phyloP scores from a whole-genome alignment of 2,113 vertebrate genomes.

The Ursus arctos region DNA sequence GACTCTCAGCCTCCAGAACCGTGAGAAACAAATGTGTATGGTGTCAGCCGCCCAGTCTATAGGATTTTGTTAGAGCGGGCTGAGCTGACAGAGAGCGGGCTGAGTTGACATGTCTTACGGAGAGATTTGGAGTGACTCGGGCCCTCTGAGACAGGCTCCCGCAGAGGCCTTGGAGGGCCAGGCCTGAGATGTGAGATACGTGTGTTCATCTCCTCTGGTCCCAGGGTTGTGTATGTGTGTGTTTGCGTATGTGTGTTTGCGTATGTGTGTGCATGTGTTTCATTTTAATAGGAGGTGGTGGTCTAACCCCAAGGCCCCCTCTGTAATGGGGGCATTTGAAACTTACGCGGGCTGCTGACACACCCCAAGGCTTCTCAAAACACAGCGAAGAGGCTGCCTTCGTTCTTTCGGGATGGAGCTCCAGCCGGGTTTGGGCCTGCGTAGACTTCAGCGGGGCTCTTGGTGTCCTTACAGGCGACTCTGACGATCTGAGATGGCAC shows the following conservation, averaged over 20 bases:
- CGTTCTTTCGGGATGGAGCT: neutral
- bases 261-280: neutral
- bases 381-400: neutral
- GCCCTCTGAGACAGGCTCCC: neutral
- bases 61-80: neutral
- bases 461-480: too few species aligned
- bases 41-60: neutral
- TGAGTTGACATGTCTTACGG: neutral
- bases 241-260: neutral
- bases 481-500: fast-evolving
- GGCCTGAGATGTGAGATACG: neutral
- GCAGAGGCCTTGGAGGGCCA: neutral
- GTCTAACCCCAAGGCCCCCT: neutral
- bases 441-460: neutral
- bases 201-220: neutral
- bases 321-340: neutral
- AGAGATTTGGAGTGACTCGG: neutral
- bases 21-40: neutral
- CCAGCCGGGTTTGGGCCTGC: neutral
- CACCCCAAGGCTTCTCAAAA: neutral
- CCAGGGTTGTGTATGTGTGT: too few species aligned
- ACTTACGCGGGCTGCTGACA: neutral
- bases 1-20: neutral
- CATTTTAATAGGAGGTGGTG: neutral
- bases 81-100: neutral